These are phyloP conservation scores for Lamellibrachia luymesi DNA, from an alignment of 1,140 invertebrate genomes.

Conservation along the genomic window DNA sequence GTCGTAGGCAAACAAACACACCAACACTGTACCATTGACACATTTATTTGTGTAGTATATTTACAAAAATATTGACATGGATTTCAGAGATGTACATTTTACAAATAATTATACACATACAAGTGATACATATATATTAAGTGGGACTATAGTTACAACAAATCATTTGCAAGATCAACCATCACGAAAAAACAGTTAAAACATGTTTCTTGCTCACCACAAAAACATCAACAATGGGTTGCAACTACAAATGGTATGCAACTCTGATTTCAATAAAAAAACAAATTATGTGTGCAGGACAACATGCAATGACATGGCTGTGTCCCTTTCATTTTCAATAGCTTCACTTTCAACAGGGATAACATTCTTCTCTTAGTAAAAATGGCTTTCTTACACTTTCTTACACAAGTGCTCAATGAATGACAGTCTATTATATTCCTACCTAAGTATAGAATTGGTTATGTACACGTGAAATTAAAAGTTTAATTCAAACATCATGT, in stretches of 20 bases:
- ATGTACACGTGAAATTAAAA: too few species aligned
- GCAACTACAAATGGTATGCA: background rate
- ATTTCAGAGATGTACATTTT: background rate
- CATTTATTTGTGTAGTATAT: background rate
- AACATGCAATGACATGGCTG: background rate
- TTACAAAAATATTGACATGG: background rate
- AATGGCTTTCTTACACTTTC: background rate
- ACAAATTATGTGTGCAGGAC: background rate
- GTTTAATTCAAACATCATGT: too few species aligned
- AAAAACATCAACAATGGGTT: background rate
- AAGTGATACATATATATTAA: background rate
- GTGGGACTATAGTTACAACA: background rate
- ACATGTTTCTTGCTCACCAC: background rate
- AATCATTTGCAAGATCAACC: background rate
- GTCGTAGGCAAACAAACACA: background rate
- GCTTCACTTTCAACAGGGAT: background rate
- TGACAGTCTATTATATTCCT: too few species aligned
- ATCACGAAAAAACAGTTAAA: background rate
- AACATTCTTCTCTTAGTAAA: background rate
- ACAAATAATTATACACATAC: background rate
- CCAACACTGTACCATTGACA: background rate
- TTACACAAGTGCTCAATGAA: too few species aligned
- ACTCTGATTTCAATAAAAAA: background rate
- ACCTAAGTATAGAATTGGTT: too few species aligned
- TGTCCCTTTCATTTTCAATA: background rate